Conservation (phyloP, 2,888 invertebrate species). For the Dynastes hyllus region DNA sequence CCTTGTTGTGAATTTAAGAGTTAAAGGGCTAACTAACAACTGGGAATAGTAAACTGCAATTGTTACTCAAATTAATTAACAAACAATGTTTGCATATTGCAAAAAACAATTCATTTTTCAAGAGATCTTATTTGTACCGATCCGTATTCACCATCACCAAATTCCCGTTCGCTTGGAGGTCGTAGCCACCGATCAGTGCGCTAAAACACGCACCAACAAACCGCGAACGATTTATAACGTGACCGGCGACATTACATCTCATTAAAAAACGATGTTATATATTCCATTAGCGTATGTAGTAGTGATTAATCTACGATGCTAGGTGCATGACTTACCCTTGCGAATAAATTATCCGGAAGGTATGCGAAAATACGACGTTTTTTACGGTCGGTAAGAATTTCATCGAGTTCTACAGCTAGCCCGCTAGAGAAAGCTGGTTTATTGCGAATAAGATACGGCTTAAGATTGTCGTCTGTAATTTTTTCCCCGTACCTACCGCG, state of each 20-base stretch:
- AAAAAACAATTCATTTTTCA: background rate
- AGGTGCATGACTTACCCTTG: slow-evolving; percentile 23
- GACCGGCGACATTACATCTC: slow-evolving; percentile 48
- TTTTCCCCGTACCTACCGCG: background rate
- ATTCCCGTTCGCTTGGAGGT: background rate
- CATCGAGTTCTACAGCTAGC: background rate
- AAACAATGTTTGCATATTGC: too few species aligned
- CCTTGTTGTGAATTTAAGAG: too few species aligned
- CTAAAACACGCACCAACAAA: slow-evolving; percentile 31
- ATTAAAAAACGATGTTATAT: slow-evolving; percentile 48
- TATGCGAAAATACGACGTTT: slow-evolving; percentile 34
- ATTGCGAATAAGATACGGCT: slow-evolving; percentile 26
- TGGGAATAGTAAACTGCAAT: too few species aligned
- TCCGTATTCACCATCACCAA: slow-evolving; percentile 12
- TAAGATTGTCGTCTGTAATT: background rate
- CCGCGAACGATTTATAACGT: slow-evolving; percentile 52
- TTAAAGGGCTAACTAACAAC: too few species aligned
- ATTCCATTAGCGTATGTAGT: slow-evolving; percentile 35
- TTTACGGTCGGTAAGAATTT: slow-evolving; percentile 9
- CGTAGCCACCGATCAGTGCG: background rate
- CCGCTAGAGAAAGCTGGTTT: too few species aligned
- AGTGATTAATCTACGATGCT: slow-evolving; percentile 39
- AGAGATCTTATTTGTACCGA: slow-evolving; percentile 19
- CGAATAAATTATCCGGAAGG: slow-evolving; percentile 33
- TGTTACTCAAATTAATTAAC: too few species aligned